Base-by-base conservation (phyloP, 2,113 vertebrate species). In the Anas platyrhynchos region DNA sequence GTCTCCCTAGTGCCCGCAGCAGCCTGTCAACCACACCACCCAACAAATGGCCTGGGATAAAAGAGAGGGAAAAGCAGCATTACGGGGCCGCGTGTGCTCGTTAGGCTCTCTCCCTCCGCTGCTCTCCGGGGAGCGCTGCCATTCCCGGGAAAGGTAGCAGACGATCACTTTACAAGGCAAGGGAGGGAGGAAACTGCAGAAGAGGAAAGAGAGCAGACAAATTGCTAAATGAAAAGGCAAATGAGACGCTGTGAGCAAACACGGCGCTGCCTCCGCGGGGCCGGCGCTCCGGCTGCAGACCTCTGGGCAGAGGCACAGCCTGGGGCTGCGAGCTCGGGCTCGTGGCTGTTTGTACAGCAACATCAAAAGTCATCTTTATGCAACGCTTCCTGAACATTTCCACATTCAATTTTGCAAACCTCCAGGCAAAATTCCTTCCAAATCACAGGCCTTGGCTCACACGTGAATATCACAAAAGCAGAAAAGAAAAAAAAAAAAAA, bases 191-290 rank as follows among this genome's bases (percentile, higher is more conserved):
- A 97, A 97, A 97, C 83, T 74, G 75, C 97, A 96, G 91, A 95
- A 97, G 94, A 98, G 98, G 98, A 98, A 98, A 98, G 98, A 97
- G 98, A 98, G 98, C 97, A 98, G 98, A 98, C 98, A 98, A 98
- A 98, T 98, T 95, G 98, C 97, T 98, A 97, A 98, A 98, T 93
- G 97, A 98, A 97, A 96, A 97, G 94, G 97, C 97, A 96, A 98
- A 97, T 97, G 98, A 98, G 63, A 88, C 86, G 86, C 92, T 58
- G 97, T 97, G 76, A 88, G 92, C 81, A 63, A 82, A 86, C 67
- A 83, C 94, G 92, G 95, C 89, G 90, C 96, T 59, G 76, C 97
- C 94, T 97, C 96, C 94, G 89, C 63, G 65, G 91, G 82, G 27
- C 27, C 54, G 29, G 54, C 27, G 54, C 54, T 56, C 27, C 26